Percentiles rank a stretch among this genome's conserved stretches.
phyloP scores from a whole-genome alignment of 2,797 vertebrate genomes.

The Nothura maculosa region DNA sequence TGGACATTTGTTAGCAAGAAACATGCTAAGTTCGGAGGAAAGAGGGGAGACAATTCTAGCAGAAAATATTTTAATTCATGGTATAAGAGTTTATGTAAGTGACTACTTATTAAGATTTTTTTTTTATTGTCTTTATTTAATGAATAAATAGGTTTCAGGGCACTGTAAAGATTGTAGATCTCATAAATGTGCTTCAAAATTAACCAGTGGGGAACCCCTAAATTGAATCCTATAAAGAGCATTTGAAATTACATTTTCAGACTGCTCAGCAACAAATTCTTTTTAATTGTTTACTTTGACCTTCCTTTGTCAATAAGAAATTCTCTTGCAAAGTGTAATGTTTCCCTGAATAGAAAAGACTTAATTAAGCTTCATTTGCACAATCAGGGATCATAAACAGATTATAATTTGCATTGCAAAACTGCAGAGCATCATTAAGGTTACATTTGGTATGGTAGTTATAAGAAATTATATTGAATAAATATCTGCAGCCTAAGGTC shows the following conservation, averaged over 20 bases:
- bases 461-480: conserved; percentile 9
- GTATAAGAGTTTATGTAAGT: background rate
- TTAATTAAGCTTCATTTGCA: conserved; percentile 50
- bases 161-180: background rate
- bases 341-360: conserved; percentile 44
- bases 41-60: background rate
- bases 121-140: background rate
- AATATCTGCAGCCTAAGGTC: conserved; percentile 1
- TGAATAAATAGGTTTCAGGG: background rate
- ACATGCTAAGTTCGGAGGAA: fast-evolving
- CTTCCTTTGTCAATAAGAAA: conserved; percentile 51
- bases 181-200: conserved; percentile 1
- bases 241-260: conserved; percentile 45
- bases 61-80: background rate
- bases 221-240: conserved; percentile 11
- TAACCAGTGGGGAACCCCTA: background rate
- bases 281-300: conserved; percentile 55
- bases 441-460: background rate
- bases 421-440: background rate
- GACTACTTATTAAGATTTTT: background rate
- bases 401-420: conserved; percentile 70
- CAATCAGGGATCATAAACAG: conserved; percentile 48
- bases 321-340: background rate
- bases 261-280: conserved; percentile 9
- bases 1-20: background rate